A percentile compares a stretch with the other conserved stretches of the same genome.
Evolutionary conservation across 1,140 invertebrate genomes (phyloP).

Genomic region (Ooceraea biroi): DNA sequence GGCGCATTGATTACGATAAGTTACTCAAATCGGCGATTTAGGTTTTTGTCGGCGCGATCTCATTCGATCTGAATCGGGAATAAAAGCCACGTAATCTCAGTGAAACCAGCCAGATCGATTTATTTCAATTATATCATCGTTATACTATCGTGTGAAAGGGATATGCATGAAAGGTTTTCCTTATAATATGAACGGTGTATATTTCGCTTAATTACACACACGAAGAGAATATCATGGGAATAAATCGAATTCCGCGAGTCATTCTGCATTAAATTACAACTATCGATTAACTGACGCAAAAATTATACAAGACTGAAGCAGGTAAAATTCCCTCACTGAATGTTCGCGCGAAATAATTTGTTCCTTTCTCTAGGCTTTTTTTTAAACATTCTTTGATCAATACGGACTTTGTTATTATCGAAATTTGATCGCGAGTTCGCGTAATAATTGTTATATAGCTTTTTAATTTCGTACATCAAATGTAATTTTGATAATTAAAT

Average conservation of each 20-base stretch:
- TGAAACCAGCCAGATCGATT: not conserved
- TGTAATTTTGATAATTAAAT: slow-evolving; percentile 19
- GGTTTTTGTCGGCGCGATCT: not conserved
- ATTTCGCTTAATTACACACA: not conserved
- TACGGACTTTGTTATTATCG: slow-evolving; percentile 1
- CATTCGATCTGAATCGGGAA: not conserved
- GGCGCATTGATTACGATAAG: slow-evolving; percentile 44
- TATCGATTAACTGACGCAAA: too few relatives aligned
- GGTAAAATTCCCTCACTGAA: not conserved
- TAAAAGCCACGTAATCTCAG: not conserved
- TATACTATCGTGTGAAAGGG: not conserved
- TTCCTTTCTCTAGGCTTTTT: slow-evolving; percentile 8
- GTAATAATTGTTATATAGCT: not conserved
- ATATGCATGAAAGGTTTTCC: not conserved
- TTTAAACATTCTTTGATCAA: slow-evolving; percentile 10
- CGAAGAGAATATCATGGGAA: not conserved
- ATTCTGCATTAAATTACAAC: slow-evolving; percentile 2
- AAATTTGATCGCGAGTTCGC: slow-evolving; percentile 11
- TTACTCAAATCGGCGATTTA: slow-evolving; percentile 32
- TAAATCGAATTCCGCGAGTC: slow-evolving; percentile 3
- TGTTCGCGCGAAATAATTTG: not conserved
- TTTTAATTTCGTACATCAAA: slow-evolving; percentile 5
- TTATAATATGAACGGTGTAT: not conserved
- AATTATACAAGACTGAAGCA: slow-evolving; percentile 13
- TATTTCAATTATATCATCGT: not conserved